Evolutionary conservation across 2,113 vertebrate genomes (phyloP).

Genomic region (Anguilla rostrata): DNA sequence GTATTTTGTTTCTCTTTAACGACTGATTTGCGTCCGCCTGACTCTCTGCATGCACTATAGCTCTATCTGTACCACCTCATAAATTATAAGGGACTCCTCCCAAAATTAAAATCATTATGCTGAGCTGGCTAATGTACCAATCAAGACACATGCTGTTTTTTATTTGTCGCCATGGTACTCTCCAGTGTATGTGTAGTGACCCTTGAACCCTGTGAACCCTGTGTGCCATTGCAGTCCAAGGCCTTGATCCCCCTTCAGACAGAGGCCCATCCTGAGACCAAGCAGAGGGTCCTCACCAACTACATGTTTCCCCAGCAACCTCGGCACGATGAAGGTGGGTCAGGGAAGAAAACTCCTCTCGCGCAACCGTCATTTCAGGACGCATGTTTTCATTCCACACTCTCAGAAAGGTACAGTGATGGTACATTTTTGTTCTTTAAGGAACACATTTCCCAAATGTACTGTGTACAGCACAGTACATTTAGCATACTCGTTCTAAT

Average conservation of each 20-base stretch:
- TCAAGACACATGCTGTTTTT: background rate
- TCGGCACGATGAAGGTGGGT: slow-evolving; percentile 89
- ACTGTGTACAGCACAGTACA: no score
- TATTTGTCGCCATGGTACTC: background rate
- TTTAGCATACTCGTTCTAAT: no score
- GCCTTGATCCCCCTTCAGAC: slow-evolving; percentile 98
- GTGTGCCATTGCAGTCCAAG: slow-evolving; percentile 81
- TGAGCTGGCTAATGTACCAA: background rate
- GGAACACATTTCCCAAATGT: no score
- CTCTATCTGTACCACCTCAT: background rate
- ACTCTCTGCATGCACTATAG: background rate
- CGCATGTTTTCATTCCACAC: no score
- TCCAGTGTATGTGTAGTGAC: slow-evolving; percentile 15
- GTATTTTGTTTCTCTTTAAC: background rate
- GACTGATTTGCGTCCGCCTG: background rate
- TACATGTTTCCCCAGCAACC: slow-evolving; percentile 99
- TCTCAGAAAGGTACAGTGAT: no score
- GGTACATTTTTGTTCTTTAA: no score
- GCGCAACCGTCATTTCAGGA: background rate
- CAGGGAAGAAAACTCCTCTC: background rate
- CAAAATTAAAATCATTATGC: background rate
- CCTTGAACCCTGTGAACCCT: slow-evolving; percentile 12
- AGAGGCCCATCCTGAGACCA: slow-evolving; percentile 96
- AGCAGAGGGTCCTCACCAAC: slow-evolving; percentile 97
- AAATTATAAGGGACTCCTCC: background rate